These are phyloP conservation scores for Geophilus truncorum DNA, from an alignment of 2,888 invertebrate species.

Conservation along the genomic window DNA sequence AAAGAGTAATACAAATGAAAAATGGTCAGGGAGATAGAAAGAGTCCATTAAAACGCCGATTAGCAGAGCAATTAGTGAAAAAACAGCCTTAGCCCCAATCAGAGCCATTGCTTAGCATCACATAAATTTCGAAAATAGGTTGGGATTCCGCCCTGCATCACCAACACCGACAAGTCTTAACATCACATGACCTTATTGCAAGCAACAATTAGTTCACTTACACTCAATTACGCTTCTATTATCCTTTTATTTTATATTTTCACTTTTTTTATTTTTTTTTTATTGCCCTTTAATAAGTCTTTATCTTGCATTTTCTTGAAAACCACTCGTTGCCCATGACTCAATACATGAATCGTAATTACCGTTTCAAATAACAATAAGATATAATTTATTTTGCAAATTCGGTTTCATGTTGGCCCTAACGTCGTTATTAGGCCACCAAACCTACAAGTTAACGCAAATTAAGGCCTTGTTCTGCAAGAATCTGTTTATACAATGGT, in stretches of 20 bases:
- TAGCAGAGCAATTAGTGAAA: not conserved
- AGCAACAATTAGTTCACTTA: not conserved
- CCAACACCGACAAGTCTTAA: not conserved
- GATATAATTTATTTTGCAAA: conserved; percentile 7
- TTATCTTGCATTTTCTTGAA: not conserved
- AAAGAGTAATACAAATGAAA: not conserved
- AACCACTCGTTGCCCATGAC: not conserved
- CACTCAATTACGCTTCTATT: not conserved
- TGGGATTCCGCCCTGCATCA: not conserved
- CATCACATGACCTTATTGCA: not conserved
- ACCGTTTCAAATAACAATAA: not conserved
- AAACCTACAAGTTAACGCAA: not conserved
- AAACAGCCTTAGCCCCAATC: conserved; percentile 14
- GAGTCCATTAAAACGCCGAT: not conserved
- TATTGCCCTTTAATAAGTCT: not conserved
- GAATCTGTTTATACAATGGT: no score
- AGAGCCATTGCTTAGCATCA: not conserved
- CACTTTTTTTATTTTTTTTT: not conserved
- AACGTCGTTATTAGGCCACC: not conserved
- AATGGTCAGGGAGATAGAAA: not conserved
- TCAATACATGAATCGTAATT: not conserved
- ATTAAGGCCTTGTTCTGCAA: not conserved
- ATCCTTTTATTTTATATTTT: not conserved
- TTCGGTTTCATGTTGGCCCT: not conserved
- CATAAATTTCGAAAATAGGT: conserved; percentile 5